Conservation (phyloP, 2,888 invertebrate genomes). For the Nezara viridula region DNA sequence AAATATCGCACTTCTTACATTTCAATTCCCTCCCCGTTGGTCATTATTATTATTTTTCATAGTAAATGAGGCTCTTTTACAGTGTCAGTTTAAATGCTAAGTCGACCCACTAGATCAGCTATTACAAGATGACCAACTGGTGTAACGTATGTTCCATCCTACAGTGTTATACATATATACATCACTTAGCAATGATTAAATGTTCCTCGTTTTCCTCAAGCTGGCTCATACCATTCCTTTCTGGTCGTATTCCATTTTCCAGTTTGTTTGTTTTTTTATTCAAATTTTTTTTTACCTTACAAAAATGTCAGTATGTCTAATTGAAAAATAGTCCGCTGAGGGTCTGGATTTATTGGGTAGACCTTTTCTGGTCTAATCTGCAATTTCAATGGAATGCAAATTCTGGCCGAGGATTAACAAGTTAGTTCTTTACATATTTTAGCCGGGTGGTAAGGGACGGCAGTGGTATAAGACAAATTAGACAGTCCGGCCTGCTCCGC, state of each 20-base stretch:
- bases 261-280: background rate
- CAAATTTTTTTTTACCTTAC: background rate
- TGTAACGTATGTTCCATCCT: background rate
- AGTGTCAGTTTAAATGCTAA: constrained; percentile 1
- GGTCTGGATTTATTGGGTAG: constrained; percentile 44
- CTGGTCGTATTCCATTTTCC: constrained; percentile 13
- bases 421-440: constrained; percentile 48
- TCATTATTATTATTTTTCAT: constrained; percentile 37
- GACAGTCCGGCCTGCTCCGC: constrained; percentile 6
- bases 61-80: background rate
- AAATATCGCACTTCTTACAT: constrained; percentile 13
- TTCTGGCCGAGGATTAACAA: constrained; percentile 37
- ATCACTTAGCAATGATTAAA: constrained; percentile 42
- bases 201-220: background rate
- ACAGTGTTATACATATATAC: background rate
- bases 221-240: constrained; percentile 10
- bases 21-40: constrained; percentile 10
- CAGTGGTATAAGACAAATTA: constrained; percentile 46
- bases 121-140: background rate
- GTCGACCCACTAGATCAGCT: background rate
- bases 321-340: constrained; percentile 47
- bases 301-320: constrained; percentile 37
- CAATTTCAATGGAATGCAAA: constrained; percentile 51
- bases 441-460: constrained; percentile 14
- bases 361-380: constrained; percentile 48